These are phyloP conservation scores for Galeopterus variegatus DNA, from an alignment of 2,113 vertebrate genomes.

Conservation along the genomic window DNA sequence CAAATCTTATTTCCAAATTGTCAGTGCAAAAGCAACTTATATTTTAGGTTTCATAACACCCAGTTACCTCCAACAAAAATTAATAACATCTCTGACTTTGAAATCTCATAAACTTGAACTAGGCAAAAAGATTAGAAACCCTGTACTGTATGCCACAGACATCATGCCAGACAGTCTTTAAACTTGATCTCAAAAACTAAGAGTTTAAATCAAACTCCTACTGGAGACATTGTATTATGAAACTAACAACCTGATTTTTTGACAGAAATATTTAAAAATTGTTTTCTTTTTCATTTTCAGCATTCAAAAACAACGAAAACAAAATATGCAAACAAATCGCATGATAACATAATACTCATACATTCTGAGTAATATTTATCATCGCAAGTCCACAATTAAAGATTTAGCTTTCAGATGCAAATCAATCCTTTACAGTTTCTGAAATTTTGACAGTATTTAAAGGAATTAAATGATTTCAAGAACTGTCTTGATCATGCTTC, in stretches of 20 bases:
- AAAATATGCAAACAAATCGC: slow-evolving; percentile 52
- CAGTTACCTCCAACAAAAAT: not conserved
- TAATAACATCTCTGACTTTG: slow-evolving; percentile 44
- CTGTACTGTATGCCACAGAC: not conserved
- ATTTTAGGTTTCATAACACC: slow-evolving; percentile 46
- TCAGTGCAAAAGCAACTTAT: slow-evolving; percentile 68
- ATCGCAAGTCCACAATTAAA: slow-evolving; percentile 53
- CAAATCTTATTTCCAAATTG: slow-evolving; percentile 59
- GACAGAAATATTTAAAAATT: slow-evolving; percentile 63
- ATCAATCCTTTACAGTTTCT: slow-evolving; percentile 47
- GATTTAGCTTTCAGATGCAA: slow-evolving; percentile 52
- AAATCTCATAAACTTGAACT: slow-evolving; percentile 40
- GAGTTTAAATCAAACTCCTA: slow-evolving; percentile 28
- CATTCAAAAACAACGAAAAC: slow-evolving; percentile 63
- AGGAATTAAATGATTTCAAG: slow-evolving; percentile 60
- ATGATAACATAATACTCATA: slow-evolving; percentile 62
- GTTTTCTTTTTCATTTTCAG: slow-evolving; percentile 58
- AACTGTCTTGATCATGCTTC: slow-evolving; percentile 41
- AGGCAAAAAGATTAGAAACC: slow-evolving; percentile 33
- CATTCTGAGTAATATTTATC: slow-evolving; percentile 45
- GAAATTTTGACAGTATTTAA: slow-evolving; percentile 70
- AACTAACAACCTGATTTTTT: slow-evolving; percentile 40
- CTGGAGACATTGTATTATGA: slow-evolving; percentile 35
- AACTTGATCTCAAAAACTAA: not conserved
- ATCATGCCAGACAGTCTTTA: slow-evolving; percentile 12